phyloP scores from a whole-genome alignment of 2,888 invertebrate genomes.

The Eristalis arbustorum region DNA sequence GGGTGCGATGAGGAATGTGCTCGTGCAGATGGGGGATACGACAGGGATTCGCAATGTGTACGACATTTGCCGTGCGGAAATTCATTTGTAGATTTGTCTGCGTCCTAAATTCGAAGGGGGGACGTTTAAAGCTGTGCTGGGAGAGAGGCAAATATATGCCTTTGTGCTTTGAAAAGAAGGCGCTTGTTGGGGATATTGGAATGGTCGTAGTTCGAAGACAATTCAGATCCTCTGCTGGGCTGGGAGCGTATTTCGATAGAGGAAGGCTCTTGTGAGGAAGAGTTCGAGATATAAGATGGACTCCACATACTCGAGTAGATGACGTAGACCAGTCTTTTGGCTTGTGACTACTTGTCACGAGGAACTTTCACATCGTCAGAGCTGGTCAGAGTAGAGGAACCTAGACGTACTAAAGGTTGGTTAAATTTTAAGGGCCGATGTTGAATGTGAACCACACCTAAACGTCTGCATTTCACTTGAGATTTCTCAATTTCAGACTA shows the following conservation, averaged over 20 bases:
- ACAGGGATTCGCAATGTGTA: conserved; percentile 1
- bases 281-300: no score
- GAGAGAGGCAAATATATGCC: neutral
- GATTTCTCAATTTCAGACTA: no score
- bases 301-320: no score
- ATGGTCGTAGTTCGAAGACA: neutral
- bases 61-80: conserved; percentile 26
- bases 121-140: conserved; percentile 13
- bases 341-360: no score
- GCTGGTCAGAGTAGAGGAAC: no score
- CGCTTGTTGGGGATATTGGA: neutral
- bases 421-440: no score
- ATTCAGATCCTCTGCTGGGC: neutral
- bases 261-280: no score
- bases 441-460: no score
- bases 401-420: no score
- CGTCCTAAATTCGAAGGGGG: conserved; percentile 21
- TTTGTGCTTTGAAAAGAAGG: neutral
- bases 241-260: neutral
- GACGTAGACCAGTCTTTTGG: no score
- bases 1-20: neutral
- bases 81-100: conserved; percentile 28
- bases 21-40: neutral
- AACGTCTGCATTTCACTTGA: no score
- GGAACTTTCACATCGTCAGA: no score